phyloP scores from a whole-genome alignment of 2,113 vertebrate species.

The Pimephales promelas region DNA sequence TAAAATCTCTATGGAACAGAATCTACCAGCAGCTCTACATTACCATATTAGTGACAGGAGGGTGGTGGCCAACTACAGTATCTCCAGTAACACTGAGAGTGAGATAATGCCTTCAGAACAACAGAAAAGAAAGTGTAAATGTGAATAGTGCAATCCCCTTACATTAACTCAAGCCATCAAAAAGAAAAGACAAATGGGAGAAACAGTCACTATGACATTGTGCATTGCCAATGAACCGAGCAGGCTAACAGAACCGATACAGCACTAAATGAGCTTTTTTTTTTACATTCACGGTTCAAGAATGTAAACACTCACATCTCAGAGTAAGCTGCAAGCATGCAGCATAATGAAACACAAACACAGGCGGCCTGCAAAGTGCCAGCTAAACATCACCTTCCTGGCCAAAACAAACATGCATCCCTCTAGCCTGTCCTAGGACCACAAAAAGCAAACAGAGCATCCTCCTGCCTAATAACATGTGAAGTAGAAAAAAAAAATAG shows the following conservation, averaged over 20 bases:
- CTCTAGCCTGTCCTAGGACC: constrained; percentile 11
- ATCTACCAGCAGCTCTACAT: constrained; percentile 45
- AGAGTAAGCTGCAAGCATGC: not conserved
- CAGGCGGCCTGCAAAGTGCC: constrained; percentile 24
- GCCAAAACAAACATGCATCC: constrained; percentile 62
- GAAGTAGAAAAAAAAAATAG: not conserved
- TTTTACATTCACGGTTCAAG: not conserved
- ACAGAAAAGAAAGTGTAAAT: not conserved
- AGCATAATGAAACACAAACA: constrained; percentile 69
- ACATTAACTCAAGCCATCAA: not conserved
- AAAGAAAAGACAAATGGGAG: not conserved
- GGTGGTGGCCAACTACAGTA: constrained; percentile 24
- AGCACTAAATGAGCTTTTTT: not conserved
- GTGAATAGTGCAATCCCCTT: constrained; percentile 9
- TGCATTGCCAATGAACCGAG: not conserved
- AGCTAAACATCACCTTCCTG: constrained; percentile 64
- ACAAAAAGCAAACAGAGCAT: constrained; percentile 15
- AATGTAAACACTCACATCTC: constrained; percentile 20
- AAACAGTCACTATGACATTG: not conserved
- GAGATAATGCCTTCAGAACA: constrained; percentile 17
- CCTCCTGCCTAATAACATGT: not conserved
- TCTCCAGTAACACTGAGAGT: not conserved
- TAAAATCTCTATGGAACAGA: constrained; percentile 37
- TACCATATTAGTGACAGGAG: constrained; percentile 43
- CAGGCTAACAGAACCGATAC: not conserved